phyloP scores from a whole-genome alignment of 2,113 vertebrate species.

The Saccopteryx leptura region DNA sequence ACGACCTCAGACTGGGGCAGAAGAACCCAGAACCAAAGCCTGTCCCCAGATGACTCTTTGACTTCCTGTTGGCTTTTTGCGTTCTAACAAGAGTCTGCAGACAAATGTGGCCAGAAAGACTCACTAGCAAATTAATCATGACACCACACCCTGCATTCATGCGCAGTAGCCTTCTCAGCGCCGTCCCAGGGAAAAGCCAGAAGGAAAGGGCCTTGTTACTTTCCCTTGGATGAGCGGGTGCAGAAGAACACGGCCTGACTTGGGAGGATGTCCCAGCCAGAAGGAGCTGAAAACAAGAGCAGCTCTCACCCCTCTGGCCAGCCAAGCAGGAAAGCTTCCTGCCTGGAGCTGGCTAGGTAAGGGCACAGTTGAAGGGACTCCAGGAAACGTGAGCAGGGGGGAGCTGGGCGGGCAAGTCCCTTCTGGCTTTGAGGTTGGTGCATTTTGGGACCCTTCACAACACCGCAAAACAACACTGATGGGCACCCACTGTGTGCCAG shows the following conservation, averaged over 20 bases:
- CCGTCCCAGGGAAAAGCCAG: not conserved
- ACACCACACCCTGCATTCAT: not conserved
- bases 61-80: constrained; percentile 43
- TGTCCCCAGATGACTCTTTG: constrained; percentile 61
- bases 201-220: constrained; percentile 17
- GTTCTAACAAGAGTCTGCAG: constrained; percentile 27
- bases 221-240: not conserved
- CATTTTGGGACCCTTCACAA: constrained; percentile 37
- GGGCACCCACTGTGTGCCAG: not conserved
- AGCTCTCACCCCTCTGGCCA: constrained; percentile 8
- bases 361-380: not conserved
- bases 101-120: constrained; percentile 21
- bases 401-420: not conserved
- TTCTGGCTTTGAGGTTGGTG: not conserved
- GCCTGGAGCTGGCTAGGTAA: not conserved
- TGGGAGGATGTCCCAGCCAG: constrained; percentile 54
- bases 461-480: not conserved
- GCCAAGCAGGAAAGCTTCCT: constrained; percentile 48
- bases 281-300: constrained; percentile 43
- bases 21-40: not conserved
- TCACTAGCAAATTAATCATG: constrained; percentile 17
- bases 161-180: not conserved
- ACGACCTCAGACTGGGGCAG: constrained; percentile 40
- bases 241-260: not conserved
- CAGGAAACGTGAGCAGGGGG: not conserved